Conservation (phyloP, 2,888 invertebrate species). For the Latheticus oryzae region DNA sequence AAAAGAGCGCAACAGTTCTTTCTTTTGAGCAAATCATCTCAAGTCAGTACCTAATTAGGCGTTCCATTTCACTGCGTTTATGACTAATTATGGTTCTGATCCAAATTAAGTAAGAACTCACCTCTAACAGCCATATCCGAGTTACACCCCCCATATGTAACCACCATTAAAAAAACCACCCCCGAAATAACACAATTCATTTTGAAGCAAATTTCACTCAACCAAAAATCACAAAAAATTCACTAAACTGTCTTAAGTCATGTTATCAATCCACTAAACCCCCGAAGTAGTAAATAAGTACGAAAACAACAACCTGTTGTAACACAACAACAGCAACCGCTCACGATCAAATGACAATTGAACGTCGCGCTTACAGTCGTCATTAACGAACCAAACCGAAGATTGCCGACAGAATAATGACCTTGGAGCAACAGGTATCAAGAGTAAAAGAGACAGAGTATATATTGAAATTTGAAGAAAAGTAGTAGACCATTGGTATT, state of each 20-base stretch:
- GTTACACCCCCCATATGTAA: slow-evolving; percentile 5
- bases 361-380: slow-evolving; percentile 40
- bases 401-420: slow-evolving; percentile 42
- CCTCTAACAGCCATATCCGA: slow-evolving; percentile 39
- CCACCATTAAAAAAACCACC: slow-evolving; percentile 8
- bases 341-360: slow-evolving; percentile 48
- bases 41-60: no score
- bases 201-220: background rate
- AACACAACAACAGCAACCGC: slow-evolving; percentile 38
- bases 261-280: slow-evolving; percentile 32
- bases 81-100: slow-evolving; percentile 31
- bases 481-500: no score
- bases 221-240: slow-evolving; percentile 18
- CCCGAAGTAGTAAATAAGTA: no score
- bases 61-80: slow-evolving; percentile 21
- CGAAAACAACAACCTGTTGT: slow-evolving; percentile 52
- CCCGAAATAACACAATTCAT: slow-evolving; percentile 20
- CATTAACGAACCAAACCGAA: slow-evolving; percentile 38
- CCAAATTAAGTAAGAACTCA: slow-evolving; percentile 29
- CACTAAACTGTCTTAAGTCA: slow-evolving; percentile 15
- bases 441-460: no score
- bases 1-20: no score
- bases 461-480: no score
- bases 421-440: slow-evolving; percentile 39
- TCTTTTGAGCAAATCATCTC: no score